Percentiles rank a stretch among this genome's conserved stretches.
These are phyloP conservation scores for Diplazon laetatorius DNA, from an alignment of 2,888 invertebrate species.

Conservation along the genomic window DNA sequence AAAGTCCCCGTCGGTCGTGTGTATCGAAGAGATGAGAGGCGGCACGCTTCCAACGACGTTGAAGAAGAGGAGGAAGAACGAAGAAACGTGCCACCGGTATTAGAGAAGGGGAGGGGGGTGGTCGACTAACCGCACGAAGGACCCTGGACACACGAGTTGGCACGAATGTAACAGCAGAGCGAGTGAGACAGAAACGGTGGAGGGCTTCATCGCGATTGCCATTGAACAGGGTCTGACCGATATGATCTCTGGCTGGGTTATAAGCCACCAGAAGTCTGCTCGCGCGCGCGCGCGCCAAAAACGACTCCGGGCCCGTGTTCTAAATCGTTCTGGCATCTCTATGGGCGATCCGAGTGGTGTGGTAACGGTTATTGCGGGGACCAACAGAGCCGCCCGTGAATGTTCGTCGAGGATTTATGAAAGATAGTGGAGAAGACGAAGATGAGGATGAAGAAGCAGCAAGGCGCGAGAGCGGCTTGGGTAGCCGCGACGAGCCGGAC, in stretches of 20 bases:
- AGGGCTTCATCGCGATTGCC: slow-evolving; percentile 61
- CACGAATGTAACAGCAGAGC: slow-evolving; percentile 46
- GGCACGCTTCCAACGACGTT: slow-evolving; percentile 50
- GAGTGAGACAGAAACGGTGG: neutral
- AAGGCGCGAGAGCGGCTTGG: slow-evolving; percentile 38
- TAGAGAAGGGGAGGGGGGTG: slow-evolving; percentile 49
- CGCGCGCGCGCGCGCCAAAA: slow-evolving; percentile 36
- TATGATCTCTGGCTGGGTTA: slow-evolving; percentile 47
- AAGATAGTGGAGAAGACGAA: slow-evolving; percentile 39
- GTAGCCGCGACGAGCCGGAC: slow-evolving; percentile 53
- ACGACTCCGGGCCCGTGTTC: slow-evolving; percentile 39
- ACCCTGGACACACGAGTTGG: slow-evolving; percentile 46
- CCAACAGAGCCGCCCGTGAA: neutral
- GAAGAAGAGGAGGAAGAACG: slow-evolving; percentile 18
- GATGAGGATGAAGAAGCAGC: slow-evolving; percentile 48
- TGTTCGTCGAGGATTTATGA: too few species aligned
- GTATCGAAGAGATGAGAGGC: slow-evolving; percentile 61
- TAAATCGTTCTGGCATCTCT: slow-evolving; percentile 35
- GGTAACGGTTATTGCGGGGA: slow-evolving; percentile 31
- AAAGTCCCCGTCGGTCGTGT: slow-evolving; percentile 34
- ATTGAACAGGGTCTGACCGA: slow-evolving; percentile 47
- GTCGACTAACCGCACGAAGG: slow-evolving; percentile 43
- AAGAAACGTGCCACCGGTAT: slow-evolving; percentile 9
- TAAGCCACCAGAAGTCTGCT: slow-evolving; percentile 32
- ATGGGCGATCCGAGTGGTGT: slow-evolving; percentile 59